These are phyloP conservation scores for Agriopis marginaria DNA, from an alignment of 2,888 invertebrate species.

Conservation along the genomic window DNA sequence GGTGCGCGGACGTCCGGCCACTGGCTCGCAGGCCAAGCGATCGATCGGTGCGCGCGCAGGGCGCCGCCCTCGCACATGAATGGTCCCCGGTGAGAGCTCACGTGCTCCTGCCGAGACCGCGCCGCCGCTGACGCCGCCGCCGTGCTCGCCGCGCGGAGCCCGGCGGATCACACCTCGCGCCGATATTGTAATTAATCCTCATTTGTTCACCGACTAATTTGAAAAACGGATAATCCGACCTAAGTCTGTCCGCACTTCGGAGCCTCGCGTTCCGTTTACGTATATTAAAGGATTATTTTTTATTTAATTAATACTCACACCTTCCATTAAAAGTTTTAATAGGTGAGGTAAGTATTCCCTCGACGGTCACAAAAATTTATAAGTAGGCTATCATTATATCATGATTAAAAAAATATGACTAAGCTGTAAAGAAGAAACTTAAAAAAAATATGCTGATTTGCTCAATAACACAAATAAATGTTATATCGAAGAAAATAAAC, in stretches of 20 bases:
- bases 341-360: slow-evolving; percentile 17
- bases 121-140: slow-evolving; percentile 18
- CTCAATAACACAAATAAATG: background rate
- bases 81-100: slow-evolving; percentile 81
- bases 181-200: slow-evolving; percentile 40
- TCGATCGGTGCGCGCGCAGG: slow-evolving; percentile 80
- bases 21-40: slow-evolving; percentile 70
- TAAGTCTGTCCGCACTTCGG: slow-evolving; percentile 31
- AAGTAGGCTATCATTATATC: slow-evolving; percentile 20
- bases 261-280: slow-evolving; percentile 31
- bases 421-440: background rate
- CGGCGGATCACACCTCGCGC: slow-evolving; percentile 23
- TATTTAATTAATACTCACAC: slow-evolving; percentile 36
- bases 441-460: background rate
- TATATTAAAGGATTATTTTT: slow-evolving; percentile 34
- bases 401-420: background rate
- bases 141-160: slow-evolving; percentile 19
- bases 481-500: background rate
- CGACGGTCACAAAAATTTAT: slow-evolving; percentile 26
- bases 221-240: slow-evolving; percentile 40
- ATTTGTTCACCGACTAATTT: slow-evolving; percentile 38
- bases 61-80: slow-evolving; percentile 77
- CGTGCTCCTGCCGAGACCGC: slow-evolving; percentile 70
- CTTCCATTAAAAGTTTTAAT: slow-evolving; percentile 35
- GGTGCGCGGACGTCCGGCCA: slow-evolving; percentile 78